Evolutionary conservation across 2,888 invertebrate genomes (phyloP).

Genomic region (Drosophila infuscata): DNA sequence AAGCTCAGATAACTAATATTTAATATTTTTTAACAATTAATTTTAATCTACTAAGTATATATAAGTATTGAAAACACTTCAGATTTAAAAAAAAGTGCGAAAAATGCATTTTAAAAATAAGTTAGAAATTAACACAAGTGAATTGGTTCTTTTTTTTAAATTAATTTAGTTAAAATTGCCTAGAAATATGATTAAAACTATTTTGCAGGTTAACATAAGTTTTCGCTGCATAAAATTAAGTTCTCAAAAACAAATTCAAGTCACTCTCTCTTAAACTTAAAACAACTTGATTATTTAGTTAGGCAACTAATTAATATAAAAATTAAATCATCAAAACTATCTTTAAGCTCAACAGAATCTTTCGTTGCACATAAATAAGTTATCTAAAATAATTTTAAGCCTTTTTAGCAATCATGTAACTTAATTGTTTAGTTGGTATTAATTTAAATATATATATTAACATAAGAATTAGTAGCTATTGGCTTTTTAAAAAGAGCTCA

Average conservation of each 20-base stretch:
- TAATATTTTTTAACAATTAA: background rate
- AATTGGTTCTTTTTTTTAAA: no score
- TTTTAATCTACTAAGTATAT: background rate
- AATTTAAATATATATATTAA: background rate
- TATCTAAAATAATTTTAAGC: background rate
- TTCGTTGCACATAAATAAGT: background rate
- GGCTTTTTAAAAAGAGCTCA: background rate
- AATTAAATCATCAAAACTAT: background rate
- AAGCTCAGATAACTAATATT: no score
- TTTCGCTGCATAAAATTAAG: background rate
- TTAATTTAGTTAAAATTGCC: no score
- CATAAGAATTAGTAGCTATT: background rate
- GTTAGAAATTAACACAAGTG: no score
- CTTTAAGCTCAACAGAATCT: background rate
- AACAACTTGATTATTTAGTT: background rate
- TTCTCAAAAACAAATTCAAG: background rate
- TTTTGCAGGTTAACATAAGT: no score
- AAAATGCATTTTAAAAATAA: background rate
- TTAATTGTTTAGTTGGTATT: background rate
- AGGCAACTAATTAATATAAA: background rate
- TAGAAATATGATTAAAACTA: no score
- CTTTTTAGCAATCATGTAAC: fast-evolving
- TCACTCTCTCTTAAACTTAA: background rate
- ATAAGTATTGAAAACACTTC: background rate
- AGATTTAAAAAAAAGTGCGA: background rate